Conservation (phyloP, 2,797 vertebrate genomes). For the Syndactyla subalaris region DNA sequence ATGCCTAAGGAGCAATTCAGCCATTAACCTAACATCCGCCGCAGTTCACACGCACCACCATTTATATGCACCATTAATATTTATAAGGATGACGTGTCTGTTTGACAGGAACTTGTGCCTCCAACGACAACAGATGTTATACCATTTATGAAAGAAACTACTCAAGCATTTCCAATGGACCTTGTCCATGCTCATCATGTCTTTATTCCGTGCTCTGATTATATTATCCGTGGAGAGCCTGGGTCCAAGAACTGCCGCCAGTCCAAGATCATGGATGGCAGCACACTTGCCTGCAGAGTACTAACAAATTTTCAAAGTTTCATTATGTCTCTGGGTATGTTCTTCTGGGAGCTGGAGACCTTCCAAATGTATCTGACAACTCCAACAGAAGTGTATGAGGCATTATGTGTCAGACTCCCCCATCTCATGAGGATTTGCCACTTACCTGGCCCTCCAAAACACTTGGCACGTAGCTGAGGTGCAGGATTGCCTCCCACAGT, state of each 20-base stretch:
- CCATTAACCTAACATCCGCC: slow-evolving; percentile 3
- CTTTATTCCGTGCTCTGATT: not conserved
- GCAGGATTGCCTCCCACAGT: not conserved
- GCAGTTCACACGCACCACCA: not conserved
- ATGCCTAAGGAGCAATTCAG: not conserved
- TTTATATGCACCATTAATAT: slow-evolving; percentile 48
- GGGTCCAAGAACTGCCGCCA: not conserved
- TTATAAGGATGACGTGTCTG: slow-evolving; percentile 42
- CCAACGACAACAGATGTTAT: slow-evolving; percentile 49
- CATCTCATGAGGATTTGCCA: not conserved
- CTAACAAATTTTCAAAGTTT: not conserved
- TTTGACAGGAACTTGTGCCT: slow-evolving; percentile 46
- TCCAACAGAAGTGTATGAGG: not conserved
- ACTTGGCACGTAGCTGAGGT: not conserved
- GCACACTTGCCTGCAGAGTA: not conserved
- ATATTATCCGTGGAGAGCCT: not conserved
- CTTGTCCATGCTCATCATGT: slow-evolving; percentile 31
- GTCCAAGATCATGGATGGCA: not conserved
- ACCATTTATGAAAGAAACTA: slow-evolving; percentile 38
- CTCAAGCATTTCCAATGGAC: slow-evolving; percentile 52
- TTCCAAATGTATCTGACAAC: not conserved
- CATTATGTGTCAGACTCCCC: not conserved
- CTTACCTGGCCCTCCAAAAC: not conserved
- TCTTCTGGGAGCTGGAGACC: not conserved
- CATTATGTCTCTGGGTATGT: not conserved